Percentiles rank a stretch among this genome's conserved stretches.
These are phyloP conservation scores for Lepilemur ruficaudatus DNA, from an alignment of 2,797 vertebrate species.

Conservation along the genomic window DNA sequence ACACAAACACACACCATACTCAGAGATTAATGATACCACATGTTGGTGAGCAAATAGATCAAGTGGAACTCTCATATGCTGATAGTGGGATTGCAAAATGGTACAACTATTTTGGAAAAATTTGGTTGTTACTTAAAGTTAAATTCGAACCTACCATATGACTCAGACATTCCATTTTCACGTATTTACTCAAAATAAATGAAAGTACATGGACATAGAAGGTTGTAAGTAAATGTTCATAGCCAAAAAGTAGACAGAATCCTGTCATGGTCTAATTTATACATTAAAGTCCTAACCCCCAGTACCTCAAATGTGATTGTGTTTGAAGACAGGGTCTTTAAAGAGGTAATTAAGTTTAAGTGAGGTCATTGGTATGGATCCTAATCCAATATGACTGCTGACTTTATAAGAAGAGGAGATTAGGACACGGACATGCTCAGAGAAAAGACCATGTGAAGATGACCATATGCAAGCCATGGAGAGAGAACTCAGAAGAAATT, in stretches of 20 bases:
- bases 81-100: neutral
- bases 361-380: neutral
- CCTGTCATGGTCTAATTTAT: neutral
- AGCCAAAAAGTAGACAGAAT: neutral
- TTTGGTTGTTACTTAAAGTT: neutral
- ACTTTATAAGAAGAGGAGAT: neutral
- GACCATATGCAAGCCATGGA: neutral
- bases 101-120: neutral
- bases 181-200: neutral
- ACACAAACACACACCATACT: neutral
- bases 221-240: neutral
- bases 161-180: neutral
- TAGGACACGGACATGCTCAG: too few relatives aligned
- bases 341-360: neutral
- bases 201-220: neutral
- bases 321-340: neutral
- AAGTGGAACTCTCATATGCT: neutral
- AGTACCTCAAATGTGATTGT: neutral
- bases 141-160: neutral
- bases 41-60: neutral
- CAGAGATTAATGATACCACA: neutral
- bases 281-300: neutral
- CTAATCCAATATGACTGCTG: neutral
- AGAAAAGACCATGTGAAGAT: neutral
- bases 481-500: neutral